A percentile compares a stretch with the other conserved stretches of the same genome.
phyloP scores from a whole-genome alignment of 2,797 vertebrate genomes.

The Sebastes diaconus region DNA sequence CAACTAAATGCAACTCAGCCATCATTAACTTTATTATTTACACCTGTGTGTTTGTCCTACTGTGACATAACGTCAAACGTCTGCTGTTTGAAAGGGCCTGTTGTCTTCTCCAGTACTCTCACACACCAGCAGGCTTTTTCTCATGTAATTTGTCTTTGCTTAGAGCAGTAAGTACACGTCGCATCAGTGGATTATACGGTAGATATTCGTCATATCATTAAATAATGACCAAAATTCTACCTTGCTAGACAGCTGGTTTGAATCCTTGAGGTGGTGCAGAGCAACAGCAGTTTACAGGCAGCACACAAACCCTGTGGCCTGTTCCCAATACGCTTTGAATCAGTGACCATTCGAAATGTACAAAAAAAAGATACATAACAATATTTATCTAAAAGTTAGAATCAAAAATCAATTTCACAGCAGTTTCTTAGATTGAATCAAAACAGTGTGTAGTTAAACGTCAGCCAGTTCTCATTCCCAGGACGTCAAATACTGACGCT shows the following conservation, averaged over 20 bases:
- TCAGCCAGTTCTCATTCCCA: too few relatives aligned
- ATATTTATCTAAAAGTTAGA: background rate
- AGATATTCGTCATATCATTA: background rate
- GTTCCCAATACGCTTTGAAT: background rate
- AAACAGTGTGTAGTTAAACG: background rate
- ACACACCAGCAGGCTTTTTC: background rate
- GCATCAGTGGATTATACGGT: background rate
- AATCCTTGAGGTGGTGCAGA: background rate
- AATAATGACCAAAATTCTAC: too few relatives aligned
- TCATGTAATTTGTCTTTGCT: background rate
- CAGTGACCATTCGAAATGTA: background rate
- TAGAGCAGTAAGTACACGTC: background rate
- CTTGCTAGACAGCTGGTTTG: background rate
- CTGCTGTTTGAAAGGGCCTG: background rate
- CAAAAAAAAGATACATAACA: background rate
- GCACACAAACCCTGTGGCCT: background rate
- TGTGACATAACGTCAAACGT: background rate
- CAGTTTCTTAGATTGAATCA: background rate
- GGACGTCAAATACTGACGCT: too few relatives aligned
- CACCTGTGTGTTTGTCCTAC: background rate
- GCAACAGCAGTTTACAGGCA: background rate
- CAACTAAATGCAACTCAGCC: background rate
- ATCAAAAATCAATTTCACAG: too few relatives aligned
- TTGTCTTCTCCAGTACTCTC: background rate
- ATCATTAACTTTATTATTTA: background rate